Evolutionary conservation across 1,140 invertebrate species (phyloP).

Genomic region (Paracyclopina nana): DNA sequence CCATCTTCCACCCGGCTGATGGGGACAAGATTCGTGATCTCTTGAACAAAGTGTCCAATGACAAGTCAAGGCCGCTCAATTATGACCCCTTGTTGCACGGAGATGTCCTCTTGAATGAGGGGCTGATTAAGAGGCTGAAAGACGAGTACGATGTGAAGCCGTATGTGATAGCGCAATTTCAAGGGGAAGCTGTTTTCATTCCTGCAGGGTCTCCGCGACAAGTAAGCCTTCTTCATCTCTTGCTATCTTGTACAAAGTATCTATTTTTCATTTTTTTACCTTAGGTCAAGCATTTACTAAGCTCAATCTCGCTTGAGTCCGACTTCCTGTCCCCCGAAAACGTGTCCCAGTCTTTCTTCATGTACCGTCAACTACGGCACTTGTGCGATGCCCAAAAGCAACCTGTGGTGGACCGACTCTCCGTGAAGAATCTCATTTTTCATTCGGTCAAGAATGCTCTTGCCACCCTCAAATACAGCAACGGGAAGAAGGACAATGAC

Average conservation of each 20-base stretch:
- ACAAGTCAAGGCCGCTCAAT: too few species aligned
- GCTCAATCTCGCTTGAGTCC: background rate
- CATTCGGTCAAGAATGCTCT: constrained; percentile 1
- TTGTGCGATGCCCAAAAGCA: background rate
- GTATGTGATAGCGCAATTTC: constrained; percentile 84
- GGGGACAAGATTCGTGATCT: constrained; percentile 86
- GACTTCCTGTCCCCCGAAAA: constrained; percentile 1
- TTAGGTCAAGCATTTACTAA: background rate
- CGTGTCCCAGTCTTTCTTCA: background rate
- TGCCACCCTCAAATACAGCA: background rate
- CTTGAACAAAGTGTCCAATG: constrained; percentile 51
- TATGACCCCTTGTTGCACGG: too few species aligned
- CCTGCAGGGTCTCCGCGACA: constrained; percentile 92
- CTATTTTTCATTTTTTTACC: background rate
- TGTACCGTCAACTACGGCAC: background rate
- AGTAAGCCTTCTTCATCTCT: constrained; percentile 24
- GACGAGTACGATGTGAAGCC: constrained; percentile 79
- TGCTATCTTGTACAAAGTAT: background rate
- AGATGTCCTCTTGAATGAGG: too few species aligned
- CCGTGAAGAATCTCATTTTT: constrained; percentile 2
- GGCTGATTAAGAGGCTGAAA: constrained; percentile 57
- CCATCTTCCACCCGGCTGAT: constrained; percentile 79
- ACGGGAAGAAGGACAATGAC: constrained; percentile 2
- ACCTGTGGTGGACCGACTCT: background rate
- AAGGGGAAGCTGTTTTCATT: constrained; percentile 92